Conservation (phyloP, 35 echinoderm and acorn worm genomes). For the Apostichopus parvimensis region DNA sequence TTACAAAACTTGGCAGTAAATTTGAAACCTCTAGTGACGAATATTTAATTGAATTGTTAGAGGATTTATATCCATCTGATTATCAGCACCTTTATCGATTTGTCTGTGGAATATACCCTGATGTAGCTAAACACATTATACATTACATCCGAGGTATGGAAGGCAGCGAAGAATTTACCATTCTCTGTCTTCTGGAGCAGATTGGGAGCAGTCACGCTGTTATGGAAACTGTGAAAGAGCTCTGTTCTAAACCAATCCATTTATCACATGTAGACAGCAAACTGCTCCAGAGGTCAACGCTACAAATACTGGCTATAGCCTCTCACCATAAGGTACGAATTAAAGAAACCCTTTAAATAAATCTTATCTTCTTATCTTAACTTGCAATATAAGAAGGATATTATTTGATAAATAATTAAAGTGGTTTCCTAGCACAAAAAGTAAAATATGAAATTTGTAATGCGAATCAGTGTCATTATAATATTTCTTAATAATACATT, state of each 20-base stretch:
- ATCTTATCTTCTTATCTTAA: neutral
- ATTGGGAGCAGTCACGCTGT: too few species aligned
- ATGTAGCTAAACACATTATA: neutral
- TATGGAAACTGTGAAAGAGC: neutral
- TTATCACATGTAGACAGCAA: neutral
- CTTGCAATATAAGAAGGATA: neutral
- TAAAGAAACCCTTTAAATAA: neutral
- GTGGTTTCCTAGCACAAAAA: neutral
- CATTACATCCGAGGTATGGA: neutral
- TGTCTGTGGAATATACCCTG: constrained; percentile 8
- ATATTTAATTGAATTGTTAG: neutral
- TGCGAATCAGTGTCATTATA: neutral
- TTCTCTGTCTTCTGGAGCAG: constrained; percentile 17
- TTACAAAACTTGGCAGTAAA: too few species aligned
- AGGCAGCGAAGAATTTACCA: neutral
- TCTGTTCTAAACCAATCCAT: neutral
- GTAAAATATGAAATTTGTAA: neutral
- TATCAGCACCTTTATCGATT: constrained; percentile 6
- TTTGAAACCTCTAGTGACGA: too few species aligned
- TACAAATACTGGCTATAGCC: neutral
- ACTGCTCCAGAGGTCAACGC: neutral
- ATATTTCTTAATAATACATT: neutral
- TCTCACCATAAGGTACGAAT: neutral
- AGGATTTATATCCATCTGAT: neutral
- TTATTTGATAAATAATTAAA: neutral